Evolutionary conservation across 2,113 vertebrate genomes (phyloP), one percentile per base, ranked within the genome.

Genomic region (Hippocampus guttulatus): DNA sequence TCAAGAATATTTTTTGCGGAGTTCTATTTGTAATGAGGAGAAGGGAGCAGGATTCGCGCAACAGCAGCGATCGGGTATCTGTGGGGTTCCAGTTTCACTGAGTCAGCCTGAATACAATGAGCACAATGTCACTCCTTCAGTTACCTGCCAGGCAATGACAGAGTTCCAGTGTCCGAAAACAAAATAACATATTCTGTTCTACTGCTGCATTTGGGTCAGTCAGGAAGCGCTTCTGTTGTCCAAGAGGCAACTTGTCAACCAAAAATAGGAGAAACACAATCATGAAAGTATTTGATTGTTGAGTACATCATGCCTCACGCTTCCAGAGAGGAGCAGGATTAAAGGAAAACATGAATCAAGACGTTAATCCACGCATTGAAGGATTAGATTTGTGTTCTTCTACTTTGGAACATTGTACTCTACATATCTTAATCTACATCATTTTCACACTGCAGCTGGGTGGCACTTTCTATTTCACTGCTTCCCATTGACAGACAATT

Each of bases 341-440:
- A 86, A 51, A 74, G 67, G 20, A 57, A 70, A 9, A 63, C 52
- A 67, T 68, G 41, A 1, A 70, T 61, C 76, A 84, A 86, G 84
- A 86, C 20, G 57, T 25, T 85, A 79, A 88, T 84, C 84, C 81
- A 61, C 0, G 63, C 45, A 30, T 68, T 68, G 40, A 60, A 72
- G 84, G 86, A 88, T 86, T 88, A 86, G 1, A 33, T 81, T 49
- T 16, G 9, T 33, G 54, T 68, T 77, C 69, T 68, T 65, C 69
- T 60, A 57, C 75, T 38, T 70, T 8, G 21, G 33, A 58, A 70
- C 77, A 54, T 82, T 60, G 71, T 40, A 75, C 25, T 43, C 65
- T 52, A 1, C 5, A 27, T 41, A 30, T 62, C 30, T 68, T 60
- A 25, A 38, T 67, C 40, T 8, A 11, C 2, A 27, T 71, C 52